Evolutionary conservation across 2,888 invertebrate species (phyloP).

Genomic region (Marronus borbonicus): DNA sequence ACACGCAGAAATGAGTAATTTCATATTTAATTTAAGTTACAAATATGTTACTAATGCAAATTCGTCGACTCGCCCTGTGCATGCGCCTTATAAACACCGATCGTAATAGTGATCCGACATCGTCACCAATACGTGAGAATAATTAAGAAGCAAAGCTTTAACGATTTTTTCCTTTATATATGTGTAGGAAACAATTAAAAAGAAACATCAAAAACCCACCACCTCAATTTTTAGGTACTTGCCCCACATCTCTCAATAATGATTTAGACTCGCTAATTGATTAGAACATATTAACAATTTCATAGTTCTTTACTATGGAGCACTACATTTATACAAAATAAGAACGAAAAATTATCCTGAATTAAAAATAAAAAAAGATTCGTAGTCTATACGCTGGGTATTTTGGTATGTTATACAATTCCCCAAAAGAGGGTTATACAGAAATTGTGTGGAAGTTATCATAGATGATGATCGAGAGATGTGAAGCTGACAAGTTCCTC

Average conservation of each 20-base stretch:
- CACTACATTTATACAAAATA: not conserved
- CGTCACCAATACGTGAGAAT: constrained; percentile 42
- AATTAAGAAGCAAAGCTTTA: constrained; percentile 53
- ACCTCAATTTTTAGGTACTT: constrained; percentile 44
- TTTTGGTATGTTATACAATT: constrained; percentile 22
- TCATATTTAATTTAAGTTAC: too few species aligned
- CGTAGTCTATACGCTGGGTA: constrained; percentile 10
- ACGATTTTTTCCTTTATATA: constrained; percentile 23
- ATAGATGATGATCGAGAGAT: constrained; percentile 39
- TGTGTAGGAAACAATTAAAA: constrained; percentile 18
- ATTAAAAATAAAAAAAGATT: constrained; percentile 37
- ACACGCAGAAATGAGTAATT: too few species aligned
- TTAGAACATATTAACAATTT: not conserved
- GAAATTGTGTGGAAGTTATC: constrained; percentile 20
- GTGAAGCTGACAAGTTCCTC: constrained; percentile 57
- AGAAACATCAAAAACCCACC: constrained; percentile 43
- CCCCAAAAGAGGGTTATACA: constrained; percentile 21
- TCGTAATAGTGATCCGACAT: constrained; percentile 22
- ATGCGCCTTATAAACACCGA: constrained; percentile 32
- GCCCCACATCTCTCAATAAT: constrained; percentile 49
- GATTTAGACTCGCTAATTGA: not conserved
- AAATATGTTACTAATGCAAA: too few species aligned
- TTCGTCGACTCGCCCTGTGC: constrained; percentile 11
- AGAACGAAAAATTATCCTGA: constrained; percentile 25
- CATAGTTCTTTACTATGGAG: not conserved